Conservation (phyloP, 2,113 vertebrate species). For the Ceyx margarethae region DNA sequence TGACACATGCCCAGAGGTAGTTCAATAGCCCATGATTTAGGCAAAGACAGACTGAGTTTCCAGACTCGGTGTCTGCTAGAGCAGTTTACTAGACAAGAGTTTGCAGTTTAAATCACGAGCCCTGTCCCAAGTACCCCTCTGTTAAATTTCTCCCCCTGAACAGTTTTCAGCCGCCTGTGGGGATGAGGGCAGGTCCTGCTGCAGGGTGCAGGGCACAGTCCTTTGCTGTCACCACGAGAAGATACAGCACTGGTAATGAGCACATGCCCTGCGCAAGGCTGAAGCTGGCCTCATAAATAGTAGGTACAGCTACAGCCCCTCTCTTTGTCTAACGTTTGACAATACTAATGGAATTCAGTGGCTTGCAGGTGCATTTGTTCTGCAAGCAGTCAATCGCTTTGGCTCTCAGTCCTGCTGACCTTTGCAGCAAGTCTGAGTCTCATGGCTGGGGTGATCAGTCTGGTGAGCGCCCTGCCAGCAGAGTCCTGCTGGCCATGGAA, state of each 20-base stretch:
- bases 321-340: not conserved
- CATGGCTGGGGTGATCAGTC: not conserved
- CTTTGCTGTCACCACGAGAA: not conserved
- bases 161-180: not conserved
- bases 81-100: not conserved
- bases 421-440: not conserved
- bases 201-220: too few relatives aligned
- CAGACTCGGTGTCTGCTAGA: not conserved
- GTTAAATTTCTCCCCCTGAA: not conserved
- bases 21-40: not conserved
- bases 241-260: not conserved
- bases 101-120: not conserved
- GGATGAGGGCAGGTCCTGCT: not conserved
- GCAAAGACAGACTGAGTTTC: not conserved
- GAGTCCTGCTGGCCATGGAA: not conserved
- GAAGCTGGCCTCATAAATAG: not conserved
- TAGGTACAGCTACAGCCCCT: fast-evolving
- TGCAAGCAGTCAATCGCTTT: not conserved
- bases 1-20: too few relatives aligned
- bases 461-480: not conserved
- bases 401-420: not conserved
- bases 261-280: not conserved
- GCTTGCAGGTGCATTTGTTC: not conserved
- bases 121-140: not conserved
- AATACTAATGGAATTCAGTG: not conserved